Base-by-base conservation (phyloP, 2,888 invertebrate genomes). In the Beris chalybata region DNA sequence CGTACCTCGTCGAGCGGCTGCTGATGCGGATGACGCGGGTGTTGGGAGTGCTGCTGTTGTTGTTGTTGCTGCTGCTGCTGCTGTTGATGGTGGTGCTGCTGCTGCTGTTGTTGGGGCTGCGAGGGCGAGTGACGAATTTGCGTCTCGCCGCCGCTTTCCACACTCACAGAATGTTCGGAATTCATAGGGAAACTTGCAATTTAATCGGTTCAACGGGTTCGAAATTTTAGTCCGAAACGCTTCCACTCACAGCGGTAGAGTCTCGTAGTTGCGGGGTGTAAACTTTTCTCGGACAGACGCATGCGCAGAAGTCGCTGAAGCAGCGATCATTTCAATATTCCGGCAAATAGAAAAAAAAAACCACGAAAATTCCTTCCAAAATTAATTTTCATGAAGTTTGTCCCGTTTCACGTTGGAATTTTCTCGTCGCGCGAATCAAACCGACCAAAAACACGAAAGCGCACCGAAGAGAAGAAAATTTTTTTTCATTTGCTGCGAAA, bases 1-100 rank as follows among this genome's bases (percentile, higher is more conserved):
- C 72, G 71, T 74, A 78, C 73, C 83, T 82, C 81, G 70, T 77
- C 77, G 68, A 76, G 72, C 68, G 77, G 76, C 73, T 77, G 79
- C 68, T 79, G 78, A 57, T 78, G 78, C 38, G 74, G 53, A 29
- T 69, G 71, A 13, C 66, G 69, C 9, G 64, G 65, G 65, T 69
- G 66, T 57, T 72, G 70, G 38, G 69, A 74, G 56, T 69, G 67
- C 30, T 71, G 72, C 67, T 72, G 73, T 57, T 76, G 76, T 63
- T 76, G 74, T 29, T 74, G 71, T n/a, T n/a, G n/a, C n/a, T n/a
- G 22, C 45, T 76, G 76, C 22, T 73, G 74, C 56, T 76, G 76
- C 63, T 74, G 74, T 58, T 74, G 77, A 52, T 76, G 79, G 44
- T 77, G 78, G 48, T 73, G 76, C 52, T 74, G 75, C 50, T 74